Base-by-base conservation (phyloP, 2,888 invertebrate species). In the Scaptomyza polygonia region DNA sequence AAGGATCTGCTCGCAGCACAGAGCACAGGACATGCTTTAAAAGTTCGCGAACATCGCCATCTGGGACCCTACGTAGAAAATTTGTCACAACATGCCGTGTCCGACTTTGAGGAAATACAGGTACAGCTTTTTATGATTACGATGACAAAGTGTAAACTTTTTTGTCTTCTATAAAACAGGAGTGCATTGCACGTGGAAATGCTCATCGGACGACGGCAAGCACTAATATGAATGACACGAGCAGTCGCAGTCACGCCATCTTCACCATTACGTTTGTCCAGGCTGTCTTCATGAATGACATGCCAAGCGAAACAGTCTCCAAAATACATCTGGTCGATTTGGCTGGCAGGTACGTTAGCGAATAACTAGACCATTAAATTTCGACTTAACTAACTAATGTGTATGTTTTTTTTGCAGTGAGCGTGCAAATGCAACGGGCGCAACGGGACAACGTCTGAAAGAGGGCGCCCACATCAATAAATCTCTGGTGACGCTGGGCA, bases 381-480 rank as follows among this genome's bases (percentile, higher is more conserved):
- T 44, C 49, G 57, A 29, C 30, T 52, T 47, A 42, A 36, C 39
- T 49, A 48, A 36, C 9, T 27, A 18, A 16, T 11, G 8, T 21
- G 14, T 2, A 7, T n/a, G 18, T 8, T 5, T 25, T 71, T 30
- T 30, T 5, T 16, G 0, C 79, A 97, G 97, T 89, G 97, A 97
- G 91, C 93, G 97, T 43, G 97, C 97, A 0, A 96, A 97, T 92
- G 95, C 97, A 12, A 96, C 97, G 0, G 97, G 97, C 40, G 97
- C 98, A 16, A 97, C 97, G 8, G 98, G 98, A 0, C 96, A 97
- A 91, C 93, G 98, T 21, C 92, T 98, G 72, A 97, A 96, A 91
- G 97, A 97, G 92, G 97, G 97, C 57, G 97, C 96, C 21, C 97
- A 97, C 91, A 97, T 97, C 88, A 97, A 97, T 92, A 97, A 97